Conservation (phyloP, 2,113 vertebrate genomes). For the Romanogobio albipinnatus region DNA sequence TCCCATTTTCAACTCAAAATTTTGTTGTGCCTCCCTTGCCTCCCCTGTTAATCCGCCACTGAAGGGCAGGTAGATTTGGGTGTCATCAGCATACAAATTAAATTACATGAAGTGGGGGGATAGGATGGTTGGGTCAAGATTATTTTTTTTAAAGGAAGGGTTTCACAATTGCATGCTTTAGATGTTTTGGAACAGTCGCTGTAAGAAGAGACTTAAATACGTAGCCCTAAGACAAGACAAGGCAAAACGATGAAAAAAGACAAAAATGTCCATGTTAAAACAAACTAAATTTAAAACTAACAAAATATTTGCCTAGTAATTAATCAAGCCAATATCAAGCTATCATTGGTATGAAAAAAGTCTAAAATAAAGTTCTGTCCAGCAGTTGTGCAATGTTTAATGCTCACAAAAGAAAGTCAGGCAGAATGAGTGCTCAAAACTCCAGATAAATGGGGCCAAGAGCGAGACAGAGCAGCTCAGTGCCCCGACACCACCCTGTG, state of each 20-base stretch:
- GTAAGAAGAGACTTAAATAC: neutral
- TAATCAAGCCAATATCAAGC: neutral
- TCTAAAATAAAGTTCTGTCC: neutral
- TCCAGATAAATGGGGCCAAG: slow-evolving; percentile 24
- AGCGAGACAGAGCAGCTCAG: slow-evolving; percentile 5
- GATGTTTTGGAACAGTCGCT: too few species aligned
- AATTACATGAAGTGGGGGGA: too few species aligned
- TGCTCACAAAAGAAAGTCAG: neutral
- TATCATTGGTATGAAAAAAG: neutral
- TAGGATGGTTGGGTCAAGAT: neutral
- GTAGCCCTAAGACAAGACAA: too few species aligned
- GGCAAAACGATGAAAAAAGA: neutral
- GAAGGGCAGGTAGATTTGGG: too few species aligned
- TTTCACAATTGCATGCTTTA: neutral
- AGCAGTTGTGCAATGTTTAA: neutral
- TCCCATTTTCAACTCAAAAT: too few species aligned
- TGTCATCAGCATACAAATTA: too few species aligned
- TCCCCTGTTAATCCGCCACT: too few species aligned
- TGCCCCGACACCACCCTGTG: slow-evolving; percentile 20
- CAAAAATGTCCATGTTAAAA: neutral
- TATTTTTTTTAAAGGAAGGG: too few species aligned
- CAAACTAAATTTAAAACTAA: neutral
- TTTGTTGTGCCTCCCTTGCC: too few species aligned
- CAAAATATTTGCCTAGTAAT: neutral
- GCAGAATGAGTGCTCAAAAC: neutral